phyloP scores from a whole-genome alignment of 2,888 invertebrate genomes.

The Pseudoips prasinana region DNA sequence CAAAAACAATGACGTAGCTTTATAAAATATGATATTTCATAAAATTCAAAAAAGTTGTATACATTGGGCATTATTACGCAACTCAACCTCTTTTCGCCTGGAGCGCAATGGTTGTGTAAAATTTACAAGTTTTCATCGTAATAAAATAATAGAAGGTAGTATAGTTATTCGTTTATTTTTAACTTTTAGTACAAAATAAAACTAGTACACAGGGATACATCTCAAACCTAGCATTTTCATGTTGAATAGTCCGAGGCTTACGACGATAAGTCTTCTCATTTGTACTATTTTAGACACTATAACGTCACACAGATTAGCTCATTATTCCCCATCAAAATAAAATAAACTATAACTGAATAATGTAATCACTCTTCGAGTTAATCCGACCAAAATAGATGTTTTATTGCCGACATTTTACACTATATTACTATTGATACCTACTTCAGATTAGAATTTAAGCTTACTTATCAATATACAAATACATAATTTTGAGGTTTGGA shows the following conservation, averaged over 20 bases:
- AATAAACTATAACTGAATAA: conserved; percentile 78
- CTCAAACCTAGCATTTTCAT: conserved; percentile 82
- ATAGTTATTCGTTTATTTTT: conserved; percentile 80
- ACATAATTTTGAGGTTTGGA: conserved; percentile 81
- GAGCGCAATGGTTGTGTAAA: too few relatives aligned
- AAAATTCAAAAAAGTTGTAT: too few relatives aligned
- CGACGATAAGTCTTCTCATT: conserved; percentile 83
- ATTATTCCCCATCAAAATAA: conserved; percentile 71
- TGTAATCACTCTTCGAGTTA: conserved; percentile 76
- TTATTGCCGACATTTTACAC: conserved; percentile 56
- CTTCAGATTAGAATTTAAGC: conserved; percentile 60
- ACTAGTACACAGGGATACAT: conserved; percentile 83
- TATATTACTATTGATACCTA: conserved; percentile 62
- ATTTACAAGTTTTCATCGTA: too few relatives aligned
- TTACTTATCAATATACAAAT: conserved; percentile 64
- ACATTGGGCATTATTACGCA: too few relatives aligned
- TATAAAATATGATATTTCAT: too few relatives aligned
- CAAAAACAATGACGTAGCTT: too few relatives aligned
- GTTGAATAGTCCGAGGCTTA: conserved; percentile 82
- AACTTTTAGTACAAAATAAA: conserved; percentile 83
- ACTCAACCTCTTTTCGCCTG: too few relatives aligned
- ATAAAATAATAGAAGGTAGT: conserved; percentile 1
- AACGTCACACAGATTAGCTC: conserved; percentile 79
- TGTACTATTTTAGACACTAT: conserved; percentile 83
- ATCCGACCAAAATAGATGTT: conserved; percentile 53